phyloP scores from a whole-genome alignment of 23 tunicate species.

The Aplidium turbinatum region DNA sequence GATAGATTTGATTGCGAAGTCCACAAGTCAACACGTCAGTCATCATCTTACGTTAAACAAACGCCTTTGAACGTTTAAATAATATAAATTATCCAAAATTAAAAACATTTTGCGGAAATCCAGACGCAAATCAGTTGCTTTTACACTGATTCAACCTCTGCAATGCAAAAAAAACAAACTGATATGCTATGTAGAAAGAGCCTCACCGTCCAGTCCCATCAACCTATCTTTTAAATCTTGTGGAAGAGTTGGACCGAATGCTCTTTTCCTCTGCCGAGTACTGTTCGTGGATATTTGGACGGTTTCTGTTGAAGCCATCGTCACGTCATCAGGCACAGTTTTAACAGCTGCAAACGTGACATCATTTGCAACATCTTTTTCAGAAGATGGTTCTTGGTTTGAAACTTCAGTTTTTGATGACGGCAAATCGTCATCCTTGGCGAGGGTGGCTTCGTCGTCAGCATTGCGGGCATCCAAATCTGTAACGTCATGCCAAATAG shows the following conservation, averaged over 20 bases:
- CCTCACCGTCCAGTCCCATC: neutral
- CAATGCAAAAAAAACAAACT: no score
- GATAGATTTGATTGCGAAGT: no score
- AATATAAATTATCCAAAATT: no score
- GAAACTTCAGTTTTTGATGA: neutral
- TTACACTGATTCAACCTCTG: no score
- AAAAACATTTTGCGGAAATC: no score
- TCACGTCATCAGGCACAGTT: neutral
- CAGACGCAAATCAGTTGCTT: no score
- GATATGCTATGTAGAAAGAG: neutral
- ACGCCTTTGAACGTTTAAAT: no score
- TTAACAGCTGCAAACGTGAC: neutral
- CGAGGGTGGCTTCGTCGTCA: neutral
- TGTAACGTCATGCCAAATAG: no score
- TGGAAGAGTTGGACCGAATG: constrained; percentile 62
- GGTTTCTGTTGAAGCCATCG: neutral
- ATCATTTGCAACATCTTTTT: neutral
- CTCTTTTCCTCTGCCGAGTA: constrained; percentile 6
- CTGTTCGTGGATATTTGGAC: neutral
- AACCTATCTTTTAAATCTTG: constrained; percentile 34
- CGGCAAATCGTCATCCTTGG: neutral
- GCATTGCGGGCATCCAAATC: no score
- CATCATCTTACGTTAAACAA: no score
- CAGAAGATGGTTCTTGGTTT: neutral
- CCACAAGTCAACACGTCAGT: no score